These are phyloP conservation scores for Lobophora halterata DNA, from an alignment of 2,888 invertebrate species.

Conservation along the genomic window DNA sequence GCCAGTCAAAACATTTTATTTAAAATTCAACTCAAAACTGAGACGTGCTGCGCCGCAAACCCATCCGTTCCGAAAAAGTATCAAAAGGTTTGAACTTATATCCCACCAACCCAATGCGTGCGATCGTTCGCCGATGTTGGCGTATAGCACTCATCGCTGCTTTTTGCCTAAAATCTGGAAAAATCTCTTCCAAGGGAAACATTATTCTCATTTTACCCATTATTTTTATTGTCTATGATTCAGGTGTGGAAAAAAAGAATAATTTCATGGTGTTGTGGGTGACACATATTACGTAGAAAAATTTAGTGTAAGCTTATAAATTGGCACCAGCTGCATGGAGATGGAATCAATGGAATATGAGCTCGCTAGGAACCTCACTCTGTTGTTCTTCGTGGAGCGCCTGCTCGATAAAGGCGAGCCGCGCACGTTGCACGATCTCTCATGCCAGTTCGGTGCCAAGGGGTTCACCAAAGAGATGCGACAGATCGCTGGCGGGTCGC, in stretches of 20 bases:
- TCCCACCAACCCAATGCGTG: no score
- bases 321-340: constrained; percentile 80
- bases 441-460: constrained; percentile 99
- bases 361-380: constrained; percentile 95
- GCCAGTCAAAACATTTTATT: no score
- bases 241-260: constrained; percentile 64
- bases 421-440: constrained; percentile 97
- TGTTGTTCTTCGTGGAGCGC: constrained; percentile 99
- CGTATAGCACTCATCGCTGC: no score
- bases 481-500: constrained; percentile 96
- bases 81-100: no score
- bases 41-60: no score
- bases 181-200: no score
- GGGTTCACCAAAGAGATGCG: constrained; percentile 99
- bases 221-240: constrained; percentile 62
- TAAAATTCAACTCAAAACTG: no score
- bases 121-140: no score
- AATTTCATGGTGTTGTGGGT: constrained; percentile 81
- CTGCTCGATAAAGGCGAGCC: constrained; percentile 98
- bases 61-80: no score
- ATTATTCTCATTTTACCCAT: constrained; percentile 45
- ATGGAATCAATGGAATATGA: constrained; percentile 98
- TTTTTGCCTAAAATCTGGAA: no score
- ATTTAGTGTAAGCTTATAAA: constrained; percentile 74
- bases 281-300: constrained; percentile 78